phyloP scores from a whole-genome alignment of 2,888 invertebrate species.

The Flabesymbios commensalis region DNA sequence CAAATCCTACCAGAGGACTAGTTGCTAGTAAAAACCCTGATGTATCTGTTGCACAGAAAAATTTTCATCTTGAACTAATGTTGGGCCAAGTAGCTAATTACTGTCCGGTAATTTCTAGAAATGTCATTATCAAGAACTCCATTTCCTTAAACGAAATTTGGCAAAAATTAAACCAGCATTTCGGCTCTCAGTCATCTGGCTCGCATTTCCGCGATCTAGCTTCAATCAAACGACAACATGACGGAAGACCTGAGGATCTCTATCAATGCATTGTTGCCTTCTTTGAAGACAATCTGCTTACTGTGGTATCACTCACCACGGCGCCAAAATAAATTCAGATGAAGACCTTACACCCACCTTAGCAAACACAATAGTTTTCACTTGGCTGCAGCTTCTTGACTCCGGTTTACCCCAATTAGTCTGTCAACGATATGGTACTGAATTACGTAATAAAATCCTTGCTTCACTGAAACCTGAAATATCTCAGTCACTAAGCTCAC shows the following conservation, averaged over 20 bases:
- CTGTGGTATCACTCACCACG: constrained; percentile 29
- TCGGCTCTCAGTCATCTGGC: constrained; percentile 20
- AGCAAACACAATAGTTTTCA: constrained; percentile 29
- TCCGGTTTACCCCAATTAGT: constrained; percentile 24
- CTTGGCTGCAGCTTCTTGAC: constrained; percentile 32
- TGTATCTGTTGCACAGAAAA: constrained; percentile 16
- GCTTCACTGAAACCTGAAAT: constrained; percentile 35
- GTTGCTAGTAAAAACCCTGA: constrained; percentile 2
- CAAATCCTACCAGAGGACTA: neutral
- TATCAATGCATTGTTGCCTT: constrained; percentile 33
- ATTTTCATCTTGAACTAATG: constrained; percentile 11
- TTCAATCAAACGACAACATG: constrained; percentile 20
- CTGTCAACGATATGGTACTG: constrained; percentile 34
- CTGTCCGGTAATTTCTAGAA: too few relatives aligned
- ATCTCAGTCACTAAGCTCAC: constrained; percentile 26
- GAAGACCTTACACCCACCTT: constrained; percentile 29
- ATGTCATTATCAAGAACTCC: too few relatives aligned
- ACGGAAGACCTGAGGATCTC: constrained; percentile 32
- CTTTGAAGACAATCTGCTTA: constrained; percentile 32
- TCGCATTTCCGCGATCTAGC: constrained; percentile 16
- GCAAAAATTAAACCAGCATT: constrained; percentile 18
- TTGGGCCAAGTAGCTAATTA: constrained; percentile 18
- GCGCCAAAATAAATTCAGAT: constrained; percentile 16
- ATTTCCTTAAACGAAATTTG: constrained; percentile 19
- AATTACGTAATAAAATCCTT: constrained; percentile 31